Evolutionary conservation across 2,888 invertebrate genomes (phyloP).

Genomic region (Carabus problematicus): DNA sequence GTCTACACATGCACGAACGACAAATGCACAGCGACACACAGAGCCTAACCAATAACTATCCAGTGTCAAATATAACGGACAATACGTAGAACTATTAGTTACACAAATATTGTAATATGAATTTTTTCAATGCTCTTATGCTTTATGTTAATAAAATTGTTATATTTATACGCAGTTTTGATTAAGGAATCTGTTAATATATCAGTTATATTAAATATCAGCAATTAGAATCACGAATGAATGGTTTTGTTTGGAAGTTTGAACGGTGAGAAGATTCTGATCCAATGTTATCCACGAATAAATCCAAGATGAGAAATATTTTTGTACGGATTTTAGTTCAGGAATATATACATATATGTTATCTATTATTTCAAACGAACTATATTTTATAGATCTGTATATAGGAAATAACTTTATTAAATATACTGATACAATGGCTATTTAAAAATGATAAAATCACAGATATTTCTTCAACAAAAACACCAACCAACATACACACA

Average conservation of each 20-base stretch:
- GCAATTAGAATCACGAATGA: too few relatives aligned
- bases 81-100: too few relatives aligned
- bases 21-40: not conserved
- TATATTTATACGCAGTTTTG: not conserved
- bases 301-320: not conserved
- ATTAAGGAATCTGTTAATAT: not conserved
- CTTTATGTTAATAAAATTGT: too few relatives aligned
- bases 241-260: too few relatives aligned
- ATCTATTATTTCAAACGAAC: not conserved
- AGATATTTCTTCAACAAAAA: slow-evolving; percentile 41
- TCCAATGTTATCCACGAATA: not conserved
- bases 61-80: too few relatives aligned
- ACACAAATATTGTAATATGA: too few relatives aligned
- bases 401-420: slow-evolving; percentile 43
- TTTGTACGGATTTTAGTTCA: not conserved
- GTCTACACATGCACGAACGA: slow-evolving; percentile 11
- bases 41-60: too few relatives aligned
- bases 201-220: not conserved
- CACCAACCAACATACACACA: slow-evolving; percentile 35
- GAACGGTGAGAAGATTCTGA: too few relatives aligned
- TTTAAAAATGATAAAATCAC: slow-evolving; percentile 43
- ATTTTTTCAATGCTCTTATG: too few relatives aligned
- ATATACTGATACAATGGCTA: slow-evolving; percentile 42
- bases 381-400: slow-evolving; percentile 16
- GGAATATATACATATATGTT: not conserved